These are phyloP conservation scores for Conomelus anceps DNA, from an alignment of 2,888 invertebrate species.

Conservation along the genomic window DNA sequence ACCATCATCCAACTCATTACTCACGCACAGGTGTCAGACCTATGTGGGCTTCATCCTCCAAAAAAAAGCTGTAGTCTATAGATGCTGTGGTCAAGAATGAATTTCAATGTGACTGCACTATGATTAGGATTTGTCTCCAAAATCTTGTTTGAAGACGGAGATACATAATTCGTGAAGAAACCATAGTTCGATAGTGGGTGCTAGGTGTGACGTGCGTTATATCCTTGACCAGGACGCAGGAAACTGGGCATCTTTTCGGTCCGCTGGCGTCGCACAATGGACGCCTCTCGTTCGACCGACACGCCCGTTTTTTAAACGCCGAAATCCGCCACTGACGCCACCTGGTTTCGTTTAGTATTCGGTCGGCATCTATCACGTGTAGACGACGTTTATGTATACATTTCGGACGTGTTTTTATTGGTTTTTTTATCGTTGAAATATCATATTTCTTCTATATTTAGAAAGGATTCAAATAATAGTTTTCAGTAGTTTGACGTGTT, in stretches of 20 bases:
- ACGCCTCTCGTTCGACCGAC: background rate
- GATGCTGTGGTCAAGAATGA: too few species aligned
- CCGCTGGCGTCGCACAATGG: background rate
- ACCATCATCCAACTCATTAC: too few species aligned
- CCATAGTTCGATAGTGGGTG: background rate
- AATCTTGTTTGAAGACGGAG: too few species aligned
- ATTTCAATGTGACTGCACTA: too few species aligned
- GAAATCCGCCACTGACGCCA: background rate
- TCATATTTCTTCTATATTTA: background rate
- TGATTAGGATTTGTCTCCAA: too few species aligned
- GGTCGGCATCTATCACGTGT: too few species aligned
- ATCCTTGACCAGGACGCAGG: slow-evolving; percentile 34
- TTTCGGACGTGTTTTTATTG: background rate
- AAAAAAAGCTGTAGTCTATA: too few species aligned
- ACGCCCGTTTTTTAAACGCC: background rate
- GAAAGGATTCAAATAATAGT: too few species aligned
- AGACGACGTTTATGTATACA: background rate
- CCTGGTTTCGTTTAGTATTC: background rate
- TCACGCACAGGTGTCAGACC: too few species aligned
- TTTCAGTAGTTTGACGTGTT: background rate
- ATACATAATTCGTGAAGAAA: background rate
- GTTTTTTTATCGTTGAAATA: background rate
- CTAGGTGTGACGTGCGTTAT: background rate
- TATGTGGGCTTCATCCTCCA: too few species aligned
- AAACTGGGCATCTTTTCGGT: slow-evolving; percentile 20